Conservation (phyloP, 2,888 invertebrate species). For the Dicyrtomina minuta region DNA sequence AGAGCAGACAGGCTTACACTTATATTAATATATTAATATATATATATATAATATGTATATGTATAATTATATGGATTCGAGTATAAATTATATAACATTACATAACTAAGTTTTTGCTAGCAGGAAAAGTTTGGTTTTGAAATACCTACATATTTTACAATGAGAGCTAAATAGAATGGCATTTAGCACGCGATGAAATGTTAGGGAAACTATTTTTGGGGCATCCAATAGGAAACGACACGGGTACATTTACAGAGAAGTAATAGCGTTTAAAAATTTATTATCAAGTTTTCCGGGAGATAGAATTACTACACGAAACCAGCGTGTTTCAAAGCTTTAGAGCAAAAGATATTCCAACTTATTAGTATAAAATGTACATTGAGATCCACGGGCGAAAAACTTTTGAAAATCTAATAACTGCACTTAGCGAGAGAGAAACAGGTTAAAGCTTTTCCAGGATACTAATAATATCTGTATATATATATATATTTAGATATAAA, state of each 20-base stretch:
- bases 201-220: background rate
- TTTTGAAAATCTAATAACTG: too few relatives aligned
- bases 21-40: too few relatives aligned
- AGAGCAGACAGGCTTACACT: background rate
- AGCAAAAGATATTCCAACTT: background rate
- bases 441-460: too few relatives aligned
- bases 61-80: background rate
- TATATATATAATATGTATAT: too few relatives aligned
- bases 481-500: too few relatives aligned
- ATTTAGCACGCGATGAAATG: slow-evolving; percentile 28
- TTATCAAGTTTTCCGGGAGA: background rate
- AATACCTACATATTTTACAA: slow-evolving; percentile 1
- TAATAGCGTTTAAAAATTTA: background rate
- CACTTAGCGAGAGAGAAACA: too few relatives aligned
- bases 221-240: background rate
- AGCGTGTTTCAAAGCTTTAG: slow-evolving; percentile 19
- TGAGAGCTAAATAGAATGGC: slow-evolving; percentile 9
- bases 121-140: slow-evolving; percentile 12
- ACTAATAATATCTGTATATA: too few relatives aligned
- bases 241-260: background rate
- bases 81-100: background rate
- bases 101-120: slow-evolving; percentile 2
- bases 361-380: background rate
- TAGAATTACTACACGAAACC: slow-evolving; percentile 19
- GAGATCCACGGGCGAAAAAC: too few relatives aligned